Evolutionary conservation across 2,797 vertebrate species (phyloP).

Genomic region (Chrysolophus pictus): DNA sequence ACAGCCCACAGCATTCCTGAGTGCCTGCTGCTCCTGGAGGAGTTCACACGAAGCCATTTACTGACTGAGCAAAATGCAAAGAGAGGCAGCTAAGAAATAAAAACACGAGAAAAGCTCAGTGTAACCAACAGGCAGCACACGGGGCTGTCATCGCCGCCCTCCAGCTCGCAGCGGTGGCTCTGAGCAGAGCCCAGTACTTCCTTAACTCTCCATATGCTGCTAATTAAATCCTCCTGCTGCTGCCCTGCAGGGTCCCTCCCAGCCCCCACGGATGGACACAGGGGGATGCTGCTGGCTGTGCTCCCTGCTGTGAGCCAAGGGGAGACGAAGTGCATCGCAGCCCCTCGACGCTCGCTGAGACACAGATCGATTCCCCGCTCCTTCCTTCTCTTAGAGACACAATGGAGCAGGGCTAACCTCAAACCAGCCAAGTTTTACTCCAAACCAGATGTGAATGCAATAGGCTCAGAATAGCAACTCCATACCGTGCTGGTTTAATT

Average conservation of each 20-base stretch:
- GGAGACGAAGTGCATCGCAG: neutral
- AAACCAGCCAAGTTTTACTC: constrained; percentile 12
- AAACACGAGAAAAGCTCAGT: neutral
- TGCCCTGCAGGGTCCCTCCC: rapidly evolving
- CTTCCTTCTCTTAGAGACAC: neutral
- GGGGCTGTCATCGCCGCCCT: neutral
- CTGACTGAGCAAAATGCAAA: neutral
- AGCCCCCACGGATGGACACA: rapidly evolving
- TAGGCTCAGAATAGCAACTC: constrained; percentile 4
- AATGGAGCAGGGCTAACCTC: neutral
- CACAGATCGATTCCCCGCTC: constrained; percentile 12
- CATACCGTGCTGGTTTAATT: neutral
- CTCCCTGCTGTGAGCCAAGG: neutral
- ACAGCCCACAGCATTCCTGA: constrained; percentile 47
- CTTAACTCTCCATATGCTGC: constrained; percentile 25
- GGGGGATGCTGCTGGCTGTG: neutral
- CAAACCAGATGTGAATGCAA: constrained; percentile 44
- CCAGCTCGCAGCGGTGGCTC: neutral
- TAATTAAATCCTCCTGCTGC: constrained; percentile 18
- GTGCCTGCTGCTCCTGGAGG: neutral
- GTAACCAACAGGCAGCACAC: neutral
- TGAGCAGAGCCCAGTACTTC: neutral
- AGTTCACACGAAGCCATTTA: neutral
- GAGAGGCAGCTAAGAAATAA: neutral
- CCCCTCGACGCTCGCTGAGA: neutral